Evolutionary conservation across 2,888 invertebrate species (phyloP).

Genomic region (Drosophila mettleri): DNA sequence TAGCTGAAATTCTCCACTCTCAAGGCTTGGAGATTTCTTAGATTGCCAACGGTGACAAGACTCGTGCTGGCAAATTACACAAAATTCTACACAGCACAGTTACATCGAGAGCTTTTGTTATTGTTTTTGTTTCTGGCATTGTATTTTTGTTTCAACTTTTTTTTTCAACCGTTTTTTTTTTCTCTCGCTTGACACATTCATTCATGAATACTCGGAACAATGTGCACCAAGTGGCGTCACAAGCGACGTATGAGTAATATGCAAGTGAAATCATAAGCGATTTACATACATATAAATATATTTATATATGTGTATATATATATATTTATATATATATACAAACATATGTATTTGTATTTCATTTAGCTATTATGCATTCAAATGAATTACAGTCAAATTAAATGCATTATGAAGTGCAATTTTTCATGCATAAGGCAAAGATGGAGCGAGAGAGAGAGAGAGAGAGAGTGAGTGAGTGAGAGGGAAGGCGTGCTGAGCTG

Average conservation of each 20-base stretch:
- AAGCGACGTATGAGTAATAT: slow-evolving; percentile 54
- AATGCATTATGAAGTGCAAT: slow-evolving; percentile 3
- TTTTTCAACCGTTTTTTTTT: background rate
- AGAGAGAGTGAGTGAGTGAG: background rate
- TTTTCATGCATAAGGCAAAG: background rate
- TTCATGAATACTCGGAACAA: slow-evolving; percentile 37
- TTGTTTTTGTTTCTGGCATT: slow-evolving; percentile 1
- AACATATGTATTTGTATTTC: background rate
- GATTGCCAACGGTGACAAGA: slow-evolving; percentile 13
- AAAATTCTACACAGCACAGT: slow-evolving; percentile 19
- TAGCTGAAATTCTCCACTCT: slow-evolving; percentile 38
- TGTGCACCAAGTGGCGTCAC: slow-evolving; percentile 51
- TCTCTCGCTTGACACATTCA: slow-evolving; percentile 28
- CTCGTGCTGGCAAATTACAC: slow-evolving; percentile 11
- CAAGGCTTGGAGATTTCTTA: slow-evolving; percentile 37
- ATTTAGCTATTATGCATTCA: slow-evolving; percentile 11
- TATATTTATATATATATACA: background rate
- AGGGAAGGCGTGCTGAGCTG: background rate
- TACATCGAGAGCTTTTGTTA: slow-evolving; percentile 26
- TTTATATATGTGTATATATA: background rate
- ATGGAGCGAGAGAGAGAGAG: background rate
- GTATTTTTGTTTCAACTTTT: slow-evolving; percentile 2
- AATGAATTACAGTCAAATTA: slow-evolving; percentile 4
- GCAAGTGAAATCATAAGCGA: slow-evolving; percentile 30
- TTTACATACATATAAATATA: background rate